These are phyloP conservation scores for Pammene fasciana DNA, from an alignment of 2,888 invertebrate genomes.

Conservation along the genomic window DNA sequence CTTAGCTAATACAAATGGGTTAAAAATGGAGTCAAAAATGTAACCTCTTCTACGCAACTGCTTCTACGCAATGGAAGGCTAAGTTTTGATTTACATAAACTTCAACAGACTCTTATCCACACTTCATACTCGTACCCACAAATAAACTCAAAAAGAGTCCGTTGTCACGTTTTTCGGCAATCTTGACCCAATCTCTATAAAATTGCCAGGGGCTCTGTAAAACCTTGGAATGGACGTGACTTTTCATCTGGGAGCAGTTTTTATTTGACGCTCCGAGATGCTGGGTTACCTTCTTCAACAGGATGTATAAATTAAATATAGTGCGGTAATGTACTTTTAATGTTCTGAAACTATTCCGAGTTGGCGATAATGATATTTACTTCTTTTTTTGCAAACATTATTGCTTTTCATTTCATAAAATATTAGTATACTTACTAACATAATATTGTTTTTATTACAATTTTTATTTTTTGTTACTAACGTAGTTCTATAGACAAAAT, in stretches of 20 bases:
- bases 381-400: constrained; percentile 2
- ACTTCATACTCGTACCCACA: no score
- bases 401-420: background rate
- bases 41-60: no score
- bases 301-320: constrained; percentile 16
- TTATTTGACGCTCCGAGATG: constrained; percentile 5
- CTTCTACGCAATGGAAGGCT: no score
- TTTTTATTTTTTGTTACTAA: no score
- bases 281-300: background rate
- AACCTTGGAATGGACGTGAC: constrained; percentile 5
- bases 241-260: background rate
- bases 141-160: background rate
- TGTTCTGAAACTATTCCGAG: constrained; percentile 22
- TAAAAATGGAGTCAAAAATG: no score
- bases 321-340: constrained; percentile 33
- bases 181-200: background rate
- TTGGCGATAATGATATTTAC: background rate
- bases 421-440: no score
- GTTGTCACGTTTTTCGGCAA: background rate
- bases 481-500: no score
- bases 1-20: no score
- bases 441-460: no score
- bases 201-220: background rate
- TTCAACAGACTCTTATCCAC: no score
- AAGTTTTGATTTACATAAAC: no score